phyloP scores from a whole-genome alignment of 1,140 invertebrate species.

The Drosophila paulistorum region DNA sequence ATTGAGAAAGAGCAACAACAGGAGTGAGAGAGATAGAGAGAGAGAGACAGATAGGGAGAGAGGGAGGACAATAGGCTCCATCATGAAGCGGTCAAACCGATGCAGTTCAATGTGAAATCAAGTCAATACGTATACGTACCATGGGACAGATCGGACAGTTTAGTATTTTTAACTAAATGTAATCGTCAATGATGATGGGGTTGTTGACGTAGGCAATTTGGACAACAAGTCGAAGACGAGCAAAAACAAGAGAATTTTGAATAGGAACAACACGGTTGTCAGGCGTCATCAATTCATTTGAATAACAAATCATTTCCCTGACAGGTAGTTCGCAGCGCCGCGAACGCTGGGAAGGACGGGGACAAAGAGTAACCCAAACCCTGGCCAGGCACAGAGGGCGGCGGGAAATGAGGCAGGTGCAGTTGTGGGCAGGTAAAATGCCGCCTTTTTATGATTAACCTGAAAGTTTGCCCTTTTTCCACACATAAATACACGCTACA shows the following conservation, averaged over 20 bases:
- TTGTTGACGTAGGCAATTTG: slow-evolving; percentile 72
- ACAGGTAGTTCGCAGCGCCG: slow-evolving; percentile 53
- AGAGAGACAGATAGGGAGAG: slow-evolving; percentile 20
- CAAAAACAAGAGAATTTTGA: slow-evolving; percentile 12
- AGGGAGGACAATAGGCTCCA: slow-evolving; percentile 16
- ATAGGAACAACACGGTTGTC: slow-evolving; percentile 50
- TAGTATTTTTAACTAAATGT: slow-evolving; percentile 70
- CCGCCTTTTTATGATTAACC: slow-evolving; percentile 11
- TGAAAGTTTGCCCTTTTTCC: slow-evolving; percentile 6
- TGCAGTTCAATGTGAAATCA: slow-evolving; percentile 2
- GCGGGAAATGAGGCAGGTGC: slow-evolving; percentile 28
- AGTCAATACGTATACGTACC: slow-evolving; percentile 64
- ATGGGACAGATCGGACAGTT: slow-evolving; percentile 59
- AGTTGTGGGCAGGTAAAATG: slow-evolving; percentile 24
- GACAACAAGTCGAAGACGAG: slow-evolving; percentile 26
- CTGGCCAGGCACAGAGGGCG: slow-evolving; percentile 12
- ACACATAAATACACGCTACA: not conserved
- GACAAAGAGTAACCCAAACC: not conserved
- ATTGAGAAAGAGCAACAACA: slow-evolving; percentile 23
- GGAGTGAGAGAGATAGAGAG: too few species aligned
- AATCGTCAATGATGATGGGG: slow-evolving; percentile 47
- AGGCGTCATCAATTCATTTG: slow-evolving; percentile 66
- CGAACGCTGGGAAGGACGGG: slow-evolving; percentile 43
- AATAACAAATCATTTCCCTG: slow-evolving; percentile 73
- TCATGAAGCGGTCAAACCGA: slow-evolving; percentile 48